A percentile compares a stretch with the other conserved stretches of the same genome.
Conservation (phyloP, 2,888 invertebrate species). For the Biston betularia region DNA sequence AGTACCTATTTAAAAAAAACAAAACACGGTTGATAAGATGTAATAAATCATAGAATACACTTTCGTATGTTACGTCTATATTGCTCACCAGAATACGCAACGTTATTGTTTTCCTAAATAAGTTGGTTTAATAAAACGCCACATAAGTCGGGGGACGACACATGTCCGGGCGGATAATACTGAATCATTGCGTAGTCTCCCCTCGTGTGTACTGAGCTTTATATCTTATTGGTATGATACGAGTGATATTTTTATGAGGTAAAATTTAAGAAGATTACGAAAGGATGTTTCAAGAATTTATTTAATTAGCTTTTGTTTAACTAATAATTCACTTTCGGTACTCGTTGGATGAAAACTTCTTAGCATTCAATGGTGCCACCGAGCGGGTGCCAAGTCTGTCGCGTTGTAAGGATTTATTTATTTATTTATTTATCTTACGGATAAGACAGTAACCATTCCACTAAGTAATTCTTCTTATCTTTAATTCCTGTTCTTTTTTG, state of each 20-base stretch:
- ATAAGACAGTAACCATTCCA: too few relatives aligned
- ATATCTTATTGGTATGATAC: constrained; percentile 49
- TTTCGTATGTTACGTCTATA: constrained; percentile 15
- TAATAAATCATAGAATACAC: constrained; percentile 18
- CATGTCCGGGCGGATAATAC: constrained; percentile 76
- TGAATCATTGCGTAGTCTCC: constrained; percentile 71
- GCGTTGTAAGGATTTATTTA: too few relatives aligned
- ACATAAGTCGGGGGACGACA: constrained; percentile 67
- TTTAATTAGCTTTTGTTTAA: not conserved
- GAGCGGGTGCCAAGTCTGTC: too few relatives aligned
- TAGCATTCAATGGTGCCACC: too few relatives aligned
- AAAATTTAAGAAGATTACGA: constrained; percentile 1
- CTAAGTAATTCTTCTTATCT: too few relatives aligned
- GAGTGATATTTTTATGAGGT: constrained; percentile 13
- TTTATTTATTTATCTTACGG: too few relatives aligned
- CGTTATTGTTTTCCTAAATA: constrained; percentile 47
- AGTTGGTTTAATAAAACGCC: constrained; percentile 76
- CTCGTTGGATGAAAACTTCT: too few relatives aligned
- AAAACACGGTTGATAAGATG: not conserved
- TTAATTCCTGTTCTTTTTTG: too few relatives aligned
- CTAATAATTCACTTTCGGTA: too few relatives aligned
- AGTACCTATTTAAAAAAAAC: not conserved
- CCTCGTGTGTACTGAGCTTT: constrained; percentile 48
- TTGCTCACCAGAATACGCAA: constrained; percentile 16
- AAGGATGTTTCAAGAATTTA: not conserved